Evolutionary conservation across 2,113 vertebrate species (phyloP), one percentile per base, ranked within the genome.

Genomic region (Oplegnathus fasciatus): DNA sequence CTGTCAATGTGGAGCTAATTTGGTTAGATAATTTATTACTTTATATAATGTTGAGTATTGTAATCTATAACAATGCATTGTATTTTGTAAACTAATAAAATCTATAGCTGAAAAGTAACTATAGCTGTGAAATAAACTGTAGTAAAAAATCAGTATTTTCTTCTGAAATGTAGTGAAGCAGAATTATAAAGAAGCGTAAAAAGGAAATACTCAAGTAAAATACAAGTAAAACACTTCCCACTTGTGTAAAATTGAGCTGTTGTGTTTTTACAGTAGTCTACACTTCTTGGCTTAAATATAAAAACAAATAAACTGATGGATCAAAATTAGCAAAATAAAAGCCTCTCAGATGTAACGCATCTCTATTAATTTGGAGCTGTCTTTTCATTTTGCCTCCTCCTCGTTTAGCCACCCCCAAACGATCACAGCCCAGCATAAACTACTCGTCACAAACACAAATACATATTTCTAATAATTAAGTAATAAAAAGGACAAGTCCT

Each of bases 351-450:
- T 30, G 6, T 1, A 70, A 42, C 42, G 72, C 66, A 71, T 42
- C 90, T 93, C 84, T 91, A 84, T 92, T 91, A 88, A 90, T 92
- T 87, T 88, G 28, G 42, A 72, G 58, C 80, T 86, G 65, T 90
- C 83, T 87, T 86, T 87, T 81, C 84, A 80, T 82, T 87, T 75
- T 26, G 74, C 75, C 76, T 79, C 69, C 77, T 78, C 83, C 50
- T 83, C 24, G 46, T 86, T 78, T 40, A 30, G 60, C 34, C 60
- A 40, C 30, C 61, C 73, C 54, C 69, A 86, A 78, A 80, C 20
- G 42, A 79, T 74, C 75, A 42, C 20, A 11, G n/a, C 48, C 60
- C 71, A 58, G 69, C 65, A n/a, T 17, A 48, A 81, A 57, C 50
- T 60, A 40, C 80, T 40, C 60, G 44, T 79, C 70, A 66, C 65